These are phyloP conservation scores for Nysson spinosus DNA, from an alignment of 2,888 invertebrate genomes.

Conservation along the genomic window DNA sequence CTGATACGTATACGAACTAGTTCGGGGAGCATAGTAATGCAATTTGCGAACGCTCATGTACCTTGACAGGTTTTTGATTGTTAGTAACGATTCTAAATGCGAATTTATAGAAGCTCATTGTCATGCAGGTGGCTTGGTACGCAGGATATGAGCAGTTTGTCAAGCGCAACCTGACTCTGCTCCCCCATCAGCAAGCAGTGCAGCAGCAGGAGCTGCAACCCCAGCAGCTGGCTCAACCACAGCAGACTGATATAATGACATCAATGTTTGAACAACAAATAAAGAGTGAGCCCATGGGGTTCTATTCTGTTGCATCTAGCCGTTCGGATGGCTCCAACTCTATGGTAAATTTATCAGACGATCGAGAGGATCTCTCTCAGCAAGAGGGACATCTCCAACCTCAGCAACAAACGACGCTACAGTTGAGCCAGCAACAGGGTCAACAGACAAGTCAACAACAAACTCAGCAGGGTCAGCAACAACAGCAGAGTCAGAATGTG, in stretches of 20 bases:
- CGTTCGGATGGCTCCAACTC: slow-evolving; percentile 75
- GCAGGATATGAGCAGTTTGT: slow-evolving; percentile 78
- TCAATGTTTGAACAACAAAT: slow-evolving; percentile 85
- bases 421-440: slow-evolving; percentile 78
- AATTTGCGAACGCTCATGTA: slow-evolving; percentile 4
- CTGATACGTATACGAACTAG: slow-evolving; percentile 49
- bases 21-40: slow-evolving; percentile 25
- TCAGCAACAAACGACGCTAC: slow-evolving; percentile 68
- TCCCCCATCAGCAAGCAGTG: slow-evolving; percentile 73
- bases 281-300: slow-evolving; percentile 85
- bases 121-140: slow-evolving; percentile 77
- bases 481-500: slow-evolving; percentile 57
- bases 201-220: slow-evolving; percentile 65
- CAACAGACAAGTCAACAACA: slow-evolving; percentile 66
- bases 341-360: slow-evolving; percentile 75
- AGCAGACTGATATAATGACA: slow-evolving; percentile 73
- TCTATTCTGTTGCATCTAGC: slow-evolving; percentile 77
- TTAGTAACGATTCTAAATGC: slow-evolving; percentile 2
- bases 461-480: slow-evolving; percentile 50
- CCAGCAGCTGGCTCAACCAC: slow-evolving; percentile 64
- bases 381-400: slow-evolving; percentile 76
- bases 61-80: neutral
- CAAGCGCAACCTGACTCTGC: slow-evolving; percentile 78
- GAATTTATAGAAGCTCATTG: slow-evolving; percentile 41
- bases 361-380: slow-evolving; percentile 74